phyloP scores from a whole-genome alignment of 2,797 vertebrate genomes.

The Diplodus puntazzo region DNA sequence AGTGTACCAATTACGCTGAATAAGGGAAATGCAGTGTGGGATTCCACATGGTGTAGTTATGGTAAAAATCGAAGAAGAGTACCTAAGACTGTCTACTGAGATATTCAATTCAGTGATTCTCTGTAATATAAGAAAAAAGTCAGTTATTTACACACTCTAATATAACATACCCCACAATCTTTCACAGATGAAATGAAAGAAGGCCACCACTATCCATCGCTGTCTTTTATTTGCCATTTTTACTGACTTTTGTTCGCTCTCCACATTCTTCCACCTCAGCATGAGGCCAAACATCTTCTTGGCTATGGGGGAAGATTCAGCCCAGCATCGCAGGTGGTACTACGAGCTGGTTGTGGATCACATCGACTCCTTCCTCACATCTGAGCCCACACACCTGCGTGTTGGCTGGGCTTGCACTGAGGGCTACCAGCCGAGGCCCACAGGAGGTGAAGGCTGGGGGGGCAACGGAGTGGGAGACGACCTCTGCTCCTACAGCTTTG shows the following conservation, averaged over 20 bases:
- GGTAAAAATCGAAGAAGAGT: background rate
- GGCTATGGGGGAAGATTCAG: constrained; percentile 90
- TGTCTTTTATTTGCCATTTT: background rate
- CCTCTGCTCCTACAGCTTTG: constrained; percentile 94
- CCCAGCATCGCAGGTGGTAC: constrained; percentile 95
- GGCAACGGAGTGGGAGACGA: constrained; percentile 94
- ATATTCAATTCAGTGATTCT: background rate
- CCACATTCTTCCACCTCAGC: constrained; percentile 74
- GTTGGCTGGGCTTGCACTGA: constrained; percentile 94
- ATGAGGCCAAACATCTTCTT: constrained; percentile 95
- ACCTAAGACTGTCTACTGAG: background rate
- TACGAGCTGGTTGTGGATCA: constrained; percentile 94
- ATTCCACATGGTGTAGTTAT: background rate
- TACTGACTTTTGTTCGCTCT: constrained; percentile 1
- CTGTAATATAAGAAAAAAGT: background rate
- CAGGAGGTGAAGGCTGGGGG: constrained; percentile 93
- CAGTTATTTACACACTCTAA: background rate
- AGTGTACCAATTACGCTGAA: background rate
- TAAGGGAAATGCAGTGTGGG: background rate
- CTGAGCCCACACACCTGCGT: constrained; percentile 93
- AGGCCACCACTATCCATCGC: background rate
- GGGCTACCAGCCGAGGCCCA: constrained; percentile 90
- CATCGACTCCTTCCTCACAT: constrained; percentile 90
- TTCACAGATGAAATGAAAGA: background rate
- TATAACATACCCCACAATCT: background rate